Base-by-base conservation (phyloP, 2,797 vertebrate genomes). In the Macropodus opercularis region DNA sequence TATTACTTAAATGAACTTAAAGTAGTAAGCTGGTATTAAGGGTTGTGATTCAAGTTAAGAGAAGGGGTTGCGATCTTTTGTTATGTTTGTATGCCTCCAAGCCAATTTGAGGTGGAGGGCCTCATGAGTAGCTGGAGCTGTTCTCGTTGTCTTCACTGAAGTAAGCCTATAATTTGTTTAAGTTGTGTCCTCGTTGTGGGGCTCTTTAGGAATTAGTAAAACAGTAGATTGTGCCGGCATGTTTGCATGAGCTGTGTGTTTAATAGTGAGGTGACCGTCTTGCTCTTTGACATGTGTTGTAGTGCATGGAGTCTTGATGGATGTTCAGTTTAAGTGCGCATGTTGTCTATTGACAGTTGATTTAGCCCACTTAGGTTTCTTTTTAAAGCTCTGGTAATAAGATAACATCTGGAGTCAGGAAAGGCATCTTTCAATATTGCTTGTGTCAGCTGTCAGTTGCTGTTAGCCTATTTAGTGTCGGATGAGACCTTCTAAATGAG, bases 21-120 rank as follows among this genome's bases (percentile, higher is more conserved):
- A 67, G 71, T 82, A 86, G 79, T 88, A 80, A 86, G 73, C 55
- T 67, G 63, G 75, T 74, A 86, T 87, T 86, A 89, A 55, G 43
- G 63, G 60, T 43, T 47, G 69, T 86, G 61, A 77, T 69, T 77
- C 58, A 38, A 80, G 49, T 53, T 54, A 22, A 65, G 15, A 36
- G 42, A 47, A 58, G 35, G 36, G 42, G 67, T 52, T n/a, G 22
- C 50, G 60, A 46, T 63, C 55, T 54, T 69, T 29, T 1, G 52
- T 83, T 77, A 62, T 77, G 53, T 72, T 56, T 67, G 50, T 75
- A 43, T 63, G 54, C 34, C 66, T 77, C 27, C 59, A 79, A 84
- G 86, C 79, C 81, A 84, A 76, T 80, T 87, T 77, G 27, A 77
- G 53, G 41, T 52, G 29, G 43, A 69, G 65, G 58, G 43, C 43